Conservation (phyloP, 2,888 invertebrate species). For the Monochamus alternatus region DNA sequence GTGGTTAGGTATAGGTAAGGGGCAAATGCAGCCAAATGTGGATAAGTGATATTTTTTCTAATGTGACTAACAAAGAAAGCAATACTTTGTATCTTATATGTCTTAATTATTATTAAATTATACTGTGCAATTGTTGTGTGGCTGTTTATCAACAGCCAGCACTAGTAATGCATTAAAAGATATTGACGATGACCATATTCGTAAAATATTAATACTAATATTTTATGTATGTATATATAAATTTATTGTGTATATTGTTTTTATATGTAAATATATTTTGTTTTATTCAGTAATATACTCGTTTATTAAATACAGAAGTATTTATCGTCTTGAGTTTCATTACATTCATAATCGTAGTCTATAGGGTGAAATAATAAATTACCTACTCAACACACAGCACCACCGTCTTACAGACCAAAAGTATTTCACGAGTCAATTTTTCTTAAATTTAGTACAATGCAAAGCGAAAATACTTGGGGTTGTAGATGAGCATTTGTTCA, state of each 20-base stretch:
- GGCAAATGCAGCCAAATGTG: slow-evolving; percentile 58
- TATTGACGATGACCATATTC: slow-evolving; percentile 63
- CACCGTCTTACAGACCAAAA: too few species aligned
- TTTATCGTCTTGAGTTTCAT: slow-evolving; percentile 55
- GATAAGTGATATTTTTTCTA: slow-evolving; percentile 79
- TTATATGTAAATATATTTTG: slow-evolving; percentile 72
- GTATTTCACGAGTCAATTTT: too few species aligned
- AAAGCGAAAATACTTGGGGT: too few species aligned
- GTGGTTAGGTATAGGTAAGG: slow-evolving; percentile 46
- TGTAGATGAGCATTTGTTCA: too few species aligned
- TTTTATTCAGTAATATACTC: slow-evolving; percentile 71
- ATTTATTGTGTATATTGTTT: slow-evolving; percentile 72
- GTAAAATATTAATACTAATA: slow-evolving; percentile 67
- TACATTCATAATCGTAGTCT: neutral
- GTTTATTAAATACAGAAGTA: slow-evolving; percentile 69
- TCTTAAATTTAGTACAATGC: too few species aligned
- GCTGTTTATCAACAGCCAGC: slow-evolving; percentile 62
- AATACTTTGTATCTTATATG: slow-evolving; percentile 82
- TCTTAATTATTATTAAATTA: slow-evolving; percentile 72
- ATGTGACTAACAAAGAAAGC: slow-evolving; percentile 84
- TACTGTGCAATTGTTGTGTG: slow-evolving; percentile 70
- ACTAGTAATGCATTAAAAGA: slow-evolving; percentile 64
- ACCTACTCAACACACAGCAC: too few species aligned
- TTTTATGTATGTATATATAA: slow-evolving; percentile 71
- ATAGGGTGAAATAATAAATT: neutral